These are phyloP conservation scores for Erinaceus europaeus DNA, from an alignment of 2,113 vertebrate species.

Conservation along the genomic window DNA sequence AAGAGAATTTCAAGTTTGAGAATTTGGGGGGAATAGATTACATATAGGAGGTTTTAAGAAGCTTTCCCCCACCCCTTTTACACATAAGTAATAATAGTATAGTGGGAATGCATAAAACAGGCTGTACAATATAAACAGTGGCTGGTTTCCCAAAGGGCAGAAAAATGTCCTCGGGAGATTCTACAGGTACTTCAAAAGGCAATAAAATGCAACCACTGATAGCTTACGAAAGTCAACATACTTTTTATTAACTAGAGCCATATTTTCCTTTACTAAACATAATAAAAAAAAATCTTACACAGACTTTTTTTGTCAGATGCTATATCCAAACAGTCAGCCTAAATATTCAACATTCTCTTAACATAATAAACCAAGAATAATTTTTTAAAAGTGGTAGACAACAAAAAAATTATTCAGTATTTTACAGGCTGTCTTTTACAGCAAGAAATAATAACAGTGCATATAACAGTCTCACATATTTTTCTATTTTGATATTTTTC, in stretches of 20 bases:
- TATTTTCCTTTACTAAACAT: constrained; percentile 40
- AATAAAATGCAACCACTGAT: neutral
- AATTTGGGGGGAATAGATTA: neutral
- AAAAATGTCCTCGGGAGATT: neutral
- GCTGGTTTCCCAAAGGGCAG: neutral
- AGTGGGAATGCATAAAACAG: neutral
- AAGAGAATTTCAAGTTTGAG: neutral
- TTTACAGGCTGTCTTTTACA: neutral
- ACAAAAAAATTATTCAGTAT: neutral
- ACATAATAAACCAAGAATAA: constrained; percentile 34
- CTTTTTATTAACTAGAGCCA: neutral
- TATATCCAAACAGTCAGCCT: neutral
- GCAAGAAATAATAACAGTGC: neutral
- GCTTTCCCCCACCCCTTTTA: too few species aligned
- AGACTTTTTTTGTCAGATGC: neutral
- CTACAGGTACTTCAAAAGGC: neutral
- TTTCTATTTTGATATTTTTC: constrained; percentile 18
- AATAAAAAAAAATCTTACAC: neutral
- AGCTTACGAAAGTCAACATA: neutral
- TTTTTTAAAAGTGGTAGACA: constrained; percentile 4
- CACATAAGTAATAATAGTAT: neutral
- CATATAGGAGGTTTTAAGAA: neutral
- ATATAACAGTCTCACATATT: neutral
- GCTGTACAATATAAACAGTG: neutral
- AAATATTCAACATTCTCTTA: constrained; percentile 39